Percentiles rank a stretch among this genome's conserved stretches.
Evolutionary conservation across 2,113 vertebrate genomes (phyloP).

Genomic region (Ptilorrhoa leucosticta): DNA sequence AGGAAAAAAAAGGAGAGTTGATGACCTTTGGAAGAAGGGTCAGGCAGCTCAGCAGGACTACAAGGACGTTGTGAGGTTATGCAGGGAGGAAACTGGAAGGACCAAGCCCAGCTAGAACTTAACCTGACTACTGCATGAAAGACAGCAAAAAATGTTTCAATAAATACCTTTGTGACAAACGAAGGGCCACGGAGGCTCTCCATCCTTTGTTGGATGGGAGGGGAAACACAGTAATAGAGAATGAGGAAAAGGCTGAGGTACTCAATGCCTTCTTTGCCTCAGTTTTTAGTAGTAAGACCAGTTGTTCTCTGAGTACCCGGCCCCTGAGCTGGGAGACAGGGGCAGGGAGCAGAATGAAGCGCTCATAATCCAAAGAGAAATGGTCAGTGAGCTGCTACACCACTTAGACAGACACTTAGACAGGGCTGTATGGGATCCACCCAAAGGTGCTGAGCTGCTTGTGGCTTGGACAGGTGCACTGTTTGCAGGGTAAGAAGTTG

Average conservation of each 20-base stretch:
- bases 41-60: not conserved
- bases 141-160: not conserved
- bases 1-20: not conserved
- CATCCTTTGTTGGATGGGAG: not conserved
- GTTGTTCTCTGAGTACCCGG: not conserved
- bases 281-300: not conserved
- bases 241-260: not conserved
- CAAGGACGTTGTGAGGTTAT: not conserved
- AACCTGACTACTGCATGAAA: not conserved
- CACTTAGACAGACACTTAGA: not conserved
- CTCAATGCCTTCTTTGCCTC: not conserved
- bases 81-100: not conserved
- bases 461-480: not conserved
- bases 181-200: not conserved
- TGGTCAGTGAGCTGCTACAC: not conserved
- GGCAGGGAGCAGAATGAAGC: not conserved
- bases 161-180: not conserved
- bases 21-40: not conserved
- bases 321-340: not conserved
- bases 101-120: not conserved
- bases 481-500: not conserved
- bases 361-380: not conserved
- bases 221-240: not conserved
- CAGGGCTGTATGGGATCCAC: not conserved
- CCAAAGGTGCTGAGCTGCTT: not conserved